These are phyloP conservation scores for Nothobranchius furzeri DNA, from an alignment of 2,113 vertebrate species.

Conservation along the genomic window DNA sequence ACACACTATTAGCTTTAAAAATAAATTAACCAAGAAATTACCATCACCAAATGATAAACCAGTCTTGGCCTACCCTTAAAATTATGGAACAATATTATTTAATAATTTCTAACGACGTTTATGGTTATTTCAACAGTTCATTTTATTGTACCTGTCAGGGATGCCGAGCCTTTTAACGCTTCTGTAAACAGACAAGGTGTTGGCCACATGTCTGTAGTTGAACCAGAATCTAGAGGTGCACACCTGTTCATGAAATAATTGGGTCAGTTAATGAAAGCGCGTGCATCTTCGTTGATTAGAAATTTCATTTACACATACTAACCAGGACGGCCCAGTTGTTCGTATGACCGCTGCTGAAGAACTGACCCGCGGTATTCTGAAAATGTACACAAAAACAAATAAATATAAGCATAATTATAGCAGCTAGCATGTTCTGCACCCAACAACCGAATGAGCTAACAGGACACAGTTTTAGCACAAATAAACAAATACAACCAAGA, in stretches of 20 bases:
- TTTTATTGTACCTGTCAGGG: conserved; percentile 87
- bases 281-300: background rate
- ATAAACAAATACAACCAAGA: background rate
- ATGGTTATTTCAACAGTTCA: background rate
- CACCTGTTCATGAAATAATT: conserved; percentile 76
- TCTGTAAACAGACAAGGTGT: conserved; percentile 94
- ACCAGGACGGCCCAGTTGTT: conserved; percentile 99
- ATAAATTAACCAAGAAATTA: background rate
- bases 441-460: conserved; percentile 32
- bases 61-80: too few relatives aligned
- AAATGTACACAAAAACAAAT: background rate
- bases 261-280: background rate
- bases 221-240: conserved; percentile 99
- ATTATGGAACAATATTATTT: too few relatives aligned
- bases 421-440: background rate
- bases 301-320: conserved; percentile 32
- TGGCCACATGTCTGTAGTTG: conserved; percentile 98
- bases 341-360: conserved; percentile 94
- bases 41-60: too few relatives aligned
- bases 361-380: conserved; percentile 86
- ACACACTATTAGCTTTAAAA: background rate
- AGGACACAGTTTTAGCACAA: background rate
- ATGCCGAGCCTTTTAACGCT: conserved; percentile 98
- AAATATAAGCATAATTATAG: background rate
- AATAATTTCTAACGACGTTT: too few relatives aligned